Conservation (phyloP, 2,888 invertebrate species). For the Parthenolecanium corni region DNA sequence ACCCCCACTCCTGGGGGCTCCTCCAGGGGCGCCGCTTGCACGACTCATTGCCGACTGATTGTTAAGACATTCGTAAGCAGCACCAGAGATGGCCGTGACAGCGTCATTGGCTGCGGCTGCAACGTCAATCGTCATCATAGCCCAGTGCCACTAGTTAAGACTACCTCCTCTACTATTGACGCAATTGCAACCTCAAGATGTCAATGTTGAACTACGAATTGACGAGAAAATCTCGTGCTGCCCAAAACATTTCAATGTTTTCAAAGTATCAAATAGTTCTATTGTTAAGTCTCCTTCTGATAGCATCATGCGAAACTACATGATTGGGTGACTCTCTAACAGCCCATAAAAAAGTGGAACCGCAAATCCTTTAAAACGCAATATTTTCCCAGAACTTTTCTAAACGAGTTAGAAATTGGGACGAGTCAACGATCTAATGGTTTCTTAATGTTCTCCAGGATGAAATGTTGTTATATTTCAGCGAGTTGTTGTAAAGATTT, state of each 20-base stretch:
- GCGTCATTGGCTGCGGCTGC: conserved; percentile 36
- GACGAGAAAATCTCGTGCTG: conserved; percentile 87
- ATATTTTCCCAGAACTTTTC: too few relatives aligned
- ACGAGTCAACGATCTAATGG: too few relatives aligned
- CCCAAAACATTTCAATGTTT: conserved; percentile 85
- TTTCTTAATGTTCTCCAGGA: too few relatives aligned
- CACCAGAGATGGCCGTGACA: conserved; percentile 35
- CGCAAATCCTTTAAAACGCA: too few relatives aligned
- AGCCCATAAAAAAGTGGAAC: too few relatives aligned
- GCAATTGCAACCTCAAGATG: too few relatives aligned
- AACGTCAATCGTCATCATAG: conserved; percentile 42
- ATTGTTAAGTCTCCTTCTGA: conserved; percentile 78
- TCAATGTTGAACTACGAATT: conserved; percentile 62
- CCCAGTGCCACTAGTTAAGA: too few relatives aligned
- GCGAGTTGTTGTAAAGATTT: too few relatives aligned
- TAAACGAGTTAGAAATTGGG: too few relatives aligned
- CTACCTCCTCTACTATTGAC: too few relatives aligned
- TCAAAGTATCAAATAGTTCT: conserved; percentile 81
- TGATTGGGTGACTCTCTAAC: too few relatives aligned
- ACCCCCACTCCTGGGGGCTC: not conserved
- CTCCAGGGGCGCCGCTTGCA: not conserved
- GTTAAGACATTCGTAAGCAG: conserved; percentile 22
- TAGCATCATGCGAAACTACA: conserved; percentile 91
- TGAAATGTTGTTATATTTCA: too few relatives aligned
- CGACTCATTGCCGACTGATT: conserved; percentile 17